Conservation (phyloP, 2,888 invertebrate species). For the Mycogona germanica region DNA sequence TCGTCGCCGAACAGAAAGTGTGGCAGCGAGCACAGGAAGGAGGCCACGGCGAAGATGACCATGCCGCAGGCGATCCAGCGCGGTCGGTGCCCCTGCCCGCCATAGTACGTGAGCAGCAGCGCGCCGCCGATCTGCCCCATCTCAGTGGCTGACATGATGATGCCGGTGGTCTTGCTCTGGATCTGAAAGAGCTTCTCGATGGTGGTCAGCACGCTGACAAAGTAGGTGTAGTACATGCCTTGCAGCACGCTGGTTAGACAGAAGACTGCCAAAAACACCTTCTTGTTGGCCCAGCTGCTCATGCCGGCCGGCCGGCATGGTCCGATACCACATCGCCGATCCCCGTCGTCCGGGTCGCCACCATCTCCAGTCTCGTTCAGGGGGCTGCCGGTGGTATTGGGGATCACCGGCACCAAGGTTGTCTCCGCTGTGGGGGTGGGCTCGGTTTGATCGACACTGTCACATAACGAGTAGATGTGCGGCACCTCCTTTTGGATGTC, state of each 20-base stretch:
- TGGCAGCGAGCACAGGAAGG: constrained; percentile 74
- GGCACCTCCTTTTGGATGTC: too few relatives aligned
- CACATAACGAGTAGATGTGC: not conserved
- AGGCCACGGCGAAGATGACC: constrained; percentile 72
- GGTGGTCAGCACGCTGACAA: constrained; percentile 85
- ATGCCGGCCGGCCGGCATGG: constrained; percentile 56
- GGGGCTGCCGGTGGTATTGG: constrained; percentile 28
- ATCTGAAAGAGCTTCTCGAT: constrained; percentile 86
- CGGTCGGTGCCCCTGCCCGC: constrained; percentile 81
- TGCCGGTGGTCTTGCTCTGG: constrained; percentile 79
- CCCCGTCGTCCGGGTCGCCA: not conserved
- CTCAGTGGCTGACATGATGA: constrained; percentile 80
- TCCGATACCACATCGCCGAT: constrained; percentile 56
- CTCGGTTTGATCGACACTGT: not conserved
- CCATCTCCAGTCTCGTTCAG: not conserved
- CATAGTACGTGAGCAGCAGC: constrained; percentile 73
- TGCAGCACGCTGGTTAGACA: constrained; percentile 29
- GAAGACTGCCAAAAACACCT: constrained; percentile 77
- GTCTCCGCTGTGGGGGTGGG: constrained; percentile 1
- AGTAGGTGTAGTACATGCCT: constrained; percentile 89
- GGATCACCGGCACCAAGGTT: constrained; percentile 40
- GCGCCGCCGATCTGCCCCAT: constrained; percentile 88
- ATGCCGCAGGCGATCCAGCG: constrained; percentile 90
- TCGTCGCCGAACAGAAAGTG: constrained; percentile 69
- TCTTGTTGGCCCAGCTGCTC: constrained; percentile 63